Base-by-base conservation (phyloP, 2,888 invertebrate species). In the Automeris io region DNA sequence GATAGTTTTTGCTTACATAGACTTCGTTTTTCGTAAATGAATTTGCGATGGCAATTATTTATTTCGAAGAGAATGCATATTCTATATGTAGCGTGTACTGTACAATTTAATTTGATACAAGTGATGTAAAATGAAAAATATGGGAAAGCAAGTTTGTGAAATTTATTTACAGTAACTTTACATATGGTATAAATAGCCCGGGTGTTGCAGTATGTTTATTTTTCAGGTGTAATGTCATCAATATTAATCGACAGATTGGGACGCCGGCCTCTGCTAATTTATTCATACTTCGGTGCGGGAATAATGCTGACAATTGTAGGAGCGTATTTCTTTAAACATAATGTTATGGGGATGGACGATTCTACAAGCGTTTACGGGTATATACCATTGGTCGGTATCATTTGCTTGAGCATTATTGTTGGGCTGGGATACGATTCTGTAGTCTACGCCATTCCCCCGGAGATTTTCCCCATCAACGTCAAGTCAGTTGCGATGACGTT, bases 401-500 rank as follows among this genome's bases (percentile, higher is more conserved):
- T 74, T 5, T 5, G 61, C 1, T 59, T 66, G 0, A 63, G 57
- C 7, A 54, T 77, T 0, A 49, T 70, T 1, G 60, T 73, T 0
- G 63, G 64, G 7, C 13, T 81, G 18, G 90, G 90, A 0, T 74
- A 83, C 31, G 82, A 81, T 34, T 85, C 88, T 0, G 49, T 89
- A n/a, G 64, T 77, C 1, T 78, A 76, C 35, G 65, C 83, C 41
- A 74, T 89, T 40, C 70, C 87, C 11, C 87, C 87, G 0, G 90
- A 90, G 57, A 62, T 89, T 5, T 90, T 89, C 42, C 87, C 90
- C 0, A 69, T 89, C 2, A 89, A 88, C 46, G 82, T 89, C 0
- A 89, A 89, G 54, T 83, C 88, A 1, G 55, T 80, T 0, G 89
- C 89, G 0, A 79, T 89, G 39, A 86, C 87, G 0, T 46, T 76